These are phyloP conservation scores for Planococcus citri DNA, from an alignment of 1,140 invertebrate species.

Conservation along the genomic window DNA sequence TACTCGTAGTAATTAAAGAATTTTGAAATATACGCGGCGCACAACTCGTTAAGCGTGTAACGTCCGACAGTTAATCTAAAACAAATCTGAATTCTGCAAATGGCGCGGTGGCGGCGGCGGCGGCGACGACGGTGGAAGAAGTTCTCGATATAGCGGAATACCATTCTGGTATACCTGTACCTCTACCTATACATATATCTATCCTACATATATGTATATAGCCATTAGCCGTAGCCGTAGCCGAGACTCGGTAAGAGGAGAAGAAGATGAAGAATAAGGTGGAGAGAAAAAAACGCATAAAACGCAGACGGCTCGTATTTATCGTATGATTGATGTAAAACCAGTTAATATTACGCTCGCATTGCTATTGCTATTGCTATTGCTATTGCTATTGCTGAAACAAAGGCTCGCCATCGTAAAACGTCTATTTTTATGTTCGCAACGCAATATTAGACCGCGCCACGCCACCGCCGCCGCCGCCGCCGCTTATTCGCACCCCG, in stretches of 20 bases:
- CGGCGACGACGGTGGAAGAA: background rate
- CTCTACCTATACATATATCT: too few relatives aligned
- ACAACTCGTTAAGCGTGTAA: conserved; percentile 10
- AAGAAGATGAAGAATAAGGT: background rate
- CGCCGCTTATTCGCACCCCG: too few relatives aligned
- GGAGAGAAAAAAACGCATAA: conserved; percentile 19
- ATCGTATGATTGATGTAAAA: conserved; percentile 20
- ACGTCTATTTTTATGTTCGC: conserved; percentile 10
- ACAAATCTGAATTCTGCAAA: conserved; percentile 15
- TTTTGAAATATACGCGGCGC: too few relatives aligned
- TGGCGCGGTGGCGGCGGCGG: too few relatives aligned
- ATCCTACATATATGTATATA: too few relatives aligned
- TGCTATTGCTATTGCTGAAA: too few relatives aligned
- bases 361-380: too few relatives aligned
- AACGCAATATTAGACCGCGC: background rate
- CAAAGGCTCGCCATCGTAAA: conserved; percentile 14
- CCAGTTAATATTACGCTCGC: background rate
- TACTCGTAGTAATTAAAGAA: background rate
- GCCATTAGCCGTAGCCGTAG: too few relatives aligned
- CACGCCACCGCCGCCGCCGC: background rate
- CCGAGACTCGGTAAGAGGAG: too few relatives aligned
- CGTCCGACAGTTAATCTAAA: conserved; percentile 9
- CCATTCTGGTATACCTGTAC: too few relatives aligned
- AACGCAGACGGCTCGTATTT: conserved; percentile 10
- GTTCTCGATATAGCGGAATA: background rate